phyloP scores from a whole-genome alignment of 2,888 invertebrate genomes.

The Drosophila sordidula region DNA sequence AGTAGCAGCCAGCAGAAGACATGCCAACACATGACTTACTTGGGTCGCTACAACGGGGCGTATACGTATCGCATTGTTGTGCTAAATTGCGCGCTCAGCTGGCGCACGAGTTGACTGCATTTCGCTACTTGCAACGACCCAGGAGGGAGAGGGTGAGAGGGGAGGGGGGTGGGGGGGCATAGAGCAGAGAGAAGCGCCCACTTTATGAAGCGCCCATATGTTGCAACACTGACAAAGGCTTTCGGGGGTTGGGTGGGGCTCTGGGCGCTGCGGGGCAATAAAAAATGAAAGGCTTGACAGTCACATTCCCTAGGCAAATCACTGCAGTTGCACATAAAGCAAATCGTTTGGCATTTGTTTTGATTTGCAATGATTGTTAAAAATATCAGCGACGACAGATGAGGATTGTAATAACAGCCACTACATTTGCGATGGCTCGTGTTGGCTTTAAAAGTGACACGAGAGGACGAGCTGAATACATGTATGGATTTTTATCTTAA shows the following conservation, averaged over 20 bases:
- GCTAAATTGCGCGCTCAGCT: conserved; percentile 82
- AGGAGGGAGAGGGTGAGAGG: background rate
- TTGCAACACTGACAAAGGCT: conserved; percentile 48
- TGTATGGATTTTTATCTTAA: no score
- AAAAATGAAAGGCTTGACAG: conserved; percentile 77
- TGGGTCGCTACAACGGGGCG: conserved; percentile 61
- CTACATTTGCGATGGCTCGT: conserved; percentile 5
- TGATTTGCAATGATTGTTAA: conserved; percentile 77
- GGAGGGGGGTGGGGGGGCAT: background rate
- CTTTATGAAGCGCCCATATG: conserved; percentile 80
- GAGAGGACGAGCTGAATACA: no score
- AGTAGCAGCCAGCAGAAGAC: conserved; percentile 56
- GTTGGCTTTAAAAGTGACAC: conserved; percentile 15
- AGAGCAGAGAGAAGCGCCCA: conserved; percentile 36
- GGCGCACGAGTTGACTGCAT: conserved; percentile 80
- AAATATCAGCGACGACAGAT: conserved; percentile 53
- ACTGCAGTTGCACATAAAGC: conserved; percentile 81
- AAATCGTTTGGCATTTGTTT: conserved; percentile 82
- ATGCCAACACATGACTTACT: conserved; percentile 52
- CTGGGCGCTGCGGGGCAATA: conserved; percentile 45
- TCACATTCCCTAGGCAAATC: conserved; percentile 79
- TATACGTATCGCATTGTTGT: conserved; percentile 79
- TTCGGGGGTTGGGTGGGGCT: background rate
- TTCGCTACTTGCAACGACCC: conserved; percentile 64
- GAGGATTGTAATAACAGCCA: conserved; percentile 34